These are phyloP conservation scores for Drosophila acutilabella DNA, from an alignment of 2,888 invertebrate genomes.

Conservation along the genomic window DNA sequence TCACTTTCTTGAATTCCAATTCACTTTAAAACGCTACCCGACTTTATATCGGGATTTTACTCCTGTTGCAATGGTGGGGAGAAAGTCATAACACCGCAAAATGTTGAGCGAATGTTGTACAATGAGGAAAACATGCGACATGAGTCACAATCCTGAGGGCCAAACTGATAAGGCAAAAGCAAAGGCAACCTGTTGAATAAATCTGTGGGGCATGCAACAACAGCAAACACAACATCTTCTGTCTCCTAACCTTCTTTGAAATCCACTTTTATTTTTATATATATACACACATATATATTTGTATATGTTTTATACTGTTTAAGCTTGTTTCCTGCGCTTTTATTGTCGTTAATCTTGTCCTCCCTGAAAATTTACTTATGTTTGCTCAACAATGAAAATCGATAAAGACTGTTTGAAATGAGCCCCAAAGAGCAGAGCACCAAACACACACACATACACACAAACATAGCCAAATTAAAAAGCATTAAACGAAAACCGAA, in stretches of 20 bases:
- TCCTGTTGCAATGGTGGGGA: conserved; percentile 2
- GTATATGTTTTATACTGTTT: conserved; percentile 24
- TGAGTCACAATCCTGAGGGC: conserved; percentile 34
- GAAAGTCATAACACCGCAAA: conserved; percentile 25
- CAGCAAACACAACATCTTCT: conserved; percentile 34
- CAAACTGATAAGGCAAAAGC: conserved; percentile 22
- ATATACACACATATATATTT: too few species aligned
- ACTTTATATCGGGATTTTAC: conserved; percentile 7
- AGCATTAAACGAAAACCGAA: conserved; percentile 18
- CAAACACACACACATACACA: conserved; percentile 6
- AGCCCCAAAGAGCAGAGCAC: conserved; percentile 15
- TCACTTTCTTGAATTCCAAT: not conserved
- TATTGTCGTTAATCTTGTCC: conserved; percentile 59
- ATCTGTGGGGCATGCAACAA: conserved; percentile 12
- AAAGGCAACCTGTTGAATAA: conserved; percentile 57
- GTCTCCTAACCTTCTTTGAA: conserved; percentile 4
- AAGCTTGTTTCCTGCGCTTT: conserved; percentile 47
- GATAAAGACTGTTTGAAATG: conserved; percentile 45
- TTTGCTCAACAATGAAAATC: conserved; percentile 53
- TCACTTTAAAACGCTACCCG: not conserved
- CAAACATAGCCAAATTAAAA: conserved; percentile 47
- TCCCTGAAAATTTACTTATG: conserved; percentile 37
- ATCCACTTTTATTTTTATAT: not conserved
- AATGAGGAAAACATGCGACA: conserved; percentile 40
- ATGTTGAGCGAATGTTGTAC: conserved; percentile 44